These are phyloP conservation scores for Chloroceryle aenea DNA, from an alignment of 2,113 vertebrate genomes.

Conservation along the genomic window DNA sequence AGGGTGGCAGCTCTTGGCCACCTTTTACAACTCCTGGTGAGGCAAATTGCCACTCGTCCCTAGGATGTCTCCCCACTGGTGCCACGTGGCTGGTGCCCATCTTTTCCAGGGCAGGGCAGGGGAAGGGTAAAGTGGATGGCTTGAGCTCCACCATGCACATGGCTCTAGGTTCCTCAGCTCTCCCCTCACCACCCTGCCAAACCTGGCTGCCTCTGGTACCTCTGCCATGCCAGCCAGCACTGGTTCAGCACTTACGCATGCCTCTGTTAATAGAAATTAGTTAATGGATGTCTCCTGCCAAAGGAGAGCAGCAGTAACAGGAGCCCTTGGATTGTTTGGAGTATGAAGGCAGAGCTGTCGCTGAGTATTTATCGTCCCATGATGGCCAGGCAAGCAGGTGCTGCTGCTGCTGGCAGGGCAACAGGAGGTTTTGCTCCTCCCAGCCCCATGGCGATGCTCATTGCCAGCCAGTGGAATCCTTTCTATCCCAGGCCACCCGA, in stretches of 20 bases:
- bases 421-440: background rate
- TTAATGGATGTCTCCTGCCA: conserved; percentile 28
- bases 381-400: background rate
- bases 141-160: background rate
- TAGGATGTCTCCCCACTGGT: fast-evolving
- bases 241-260: conserved; percentile 59
- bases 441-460: background rate
- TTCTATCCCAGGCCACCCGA: background rate
- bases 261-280: conserved; percentile 66
- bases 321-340: background rate
- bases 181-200: background rate
- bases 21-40: background rate
- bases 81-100: background rate
- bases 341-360: background rate
- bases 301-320: conserved; percentile 22
- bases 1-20: background rate
- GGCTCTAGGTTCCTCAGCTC: conserved; percentile 5
- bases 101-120: background rate
- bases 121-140: conserved; percentile 10
- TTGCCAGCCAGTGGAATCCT: background rate
- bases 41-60: fast-evolving
- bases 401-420: fast-evolving
- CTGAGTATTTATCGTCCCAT: conserved; percentile 42
- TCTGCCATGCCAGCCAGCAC: conserved; percentile 12
- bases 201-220: conserved; percentile 18